phyloP scores from a whole-genome alignment of 2,113 vertebrate genomes.

The Balaenoptera acutorostrata region DNA sequence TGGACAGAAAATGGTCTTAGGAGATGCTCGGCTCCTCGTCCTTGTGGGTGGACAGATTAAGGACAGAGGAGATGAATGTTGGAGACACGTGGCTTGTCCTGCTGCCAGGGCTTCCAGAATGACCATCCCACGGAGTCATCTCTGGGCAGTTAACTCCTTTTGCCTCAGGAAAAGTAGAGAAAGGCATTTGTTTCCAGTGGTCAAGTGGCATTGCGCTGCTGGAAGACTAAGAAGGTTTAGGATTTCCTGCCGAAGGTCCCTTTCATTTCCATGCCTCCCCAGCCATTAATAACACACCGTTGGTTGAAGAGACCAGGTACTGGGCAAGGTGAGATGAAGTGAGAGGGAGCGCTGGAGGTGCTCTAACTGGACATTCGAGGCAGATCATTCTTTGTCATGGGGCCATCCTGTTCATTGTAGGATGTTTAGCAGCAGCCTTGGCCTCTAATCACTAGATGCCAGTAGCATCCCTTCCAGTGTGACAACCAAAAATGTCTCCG shows the following conservation, averaged over 20 bases:
- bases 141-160: background rate
- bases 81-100: fast-evolving
- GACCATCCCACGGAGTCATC: background rate
- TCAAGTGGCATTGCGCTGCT: fast-evolving
- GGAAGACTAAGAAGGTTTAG: background rate
- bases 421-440: background rate
- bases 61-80: background rate
- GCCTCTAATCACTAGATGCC: background rate
- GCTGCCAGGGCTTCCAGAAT: fast-evolving
- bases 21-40: background rate
- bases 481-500: background rate
- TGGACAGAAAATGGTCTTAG: background rate
- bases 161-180: background rate
- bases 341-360: no score
- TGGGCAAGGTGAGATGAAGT: no score
- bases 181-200: background rate
- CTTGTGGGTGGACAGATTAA: background rate
- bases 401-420: background rate
- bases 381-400: background rate
- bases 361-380: background rate
- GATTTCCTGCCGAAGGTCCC: background rate
- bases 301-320: background rate
- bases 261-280: background rate
- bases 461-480: background rate
- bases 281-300: background rate